phyloP scores from a whole-genome alignment of 92 coral and sea anemone genomes.

The Bergia sp. region DNA sequence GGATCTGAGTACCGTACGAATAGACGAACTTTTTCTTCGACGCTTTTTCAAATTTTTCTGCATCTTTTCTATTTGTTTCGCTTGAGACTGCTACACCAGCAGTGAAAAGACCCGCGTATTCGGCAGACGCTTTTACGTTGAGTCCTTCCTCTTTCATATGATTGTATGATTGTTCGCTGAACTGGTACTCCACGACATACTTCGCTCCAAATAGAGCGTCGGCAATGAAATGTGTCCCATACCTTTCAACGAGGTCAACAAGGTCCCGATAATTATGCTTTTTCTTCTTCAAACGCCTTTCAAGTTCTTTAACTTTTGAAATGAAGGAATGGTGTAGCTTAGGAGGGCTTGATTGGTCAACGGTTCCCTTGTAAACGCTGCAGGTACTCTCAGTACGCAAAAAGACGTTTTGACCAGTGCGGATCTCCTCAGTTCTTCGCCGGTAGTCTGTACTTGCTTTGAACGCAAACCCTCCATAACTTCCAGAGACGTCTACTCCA shows the following conservation, averaged over 20 bases:
- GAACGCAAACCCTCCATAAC: conserved; percentile 4
- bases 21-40: neutral
- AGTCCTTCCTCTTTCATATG: neutral
- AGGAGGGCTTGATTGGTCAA: neutral
- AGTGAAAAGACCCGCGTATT: neutral
- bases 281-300: neutral
- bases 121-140: neutral
- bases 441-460: conserved; percentile 10
- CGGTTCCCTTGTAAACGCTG: neutral
- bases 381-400: conserved; percentile 4
- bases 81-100: neutral
- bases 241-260: conserved; percentile 3
- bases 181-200: neutral
- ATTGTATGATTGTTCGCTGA: neutral
- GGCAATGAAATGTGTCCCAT: neutral
- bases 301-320: neutral
- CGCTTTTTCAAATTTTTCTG: neutral
- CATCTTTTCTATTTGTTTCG: neutral
- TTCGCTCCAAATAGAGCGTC: neutral
- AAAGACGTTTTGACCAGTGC: conserved; percentile 6
- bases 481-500: conserved; percentile 16
- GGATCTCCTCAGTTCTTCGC: neutral
- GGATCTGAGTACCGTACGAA: conserved; percentile 10
- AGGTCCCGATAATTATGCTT: neutral
- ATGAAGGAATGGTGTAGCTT: neutral